A percentile compares a stretch with the other conserved stretches of the same genome.
Evolutionary conservation across 2,888 invertebrate species (phyloP).

Genomic region (Andrena haemorrhoa): DNA sequence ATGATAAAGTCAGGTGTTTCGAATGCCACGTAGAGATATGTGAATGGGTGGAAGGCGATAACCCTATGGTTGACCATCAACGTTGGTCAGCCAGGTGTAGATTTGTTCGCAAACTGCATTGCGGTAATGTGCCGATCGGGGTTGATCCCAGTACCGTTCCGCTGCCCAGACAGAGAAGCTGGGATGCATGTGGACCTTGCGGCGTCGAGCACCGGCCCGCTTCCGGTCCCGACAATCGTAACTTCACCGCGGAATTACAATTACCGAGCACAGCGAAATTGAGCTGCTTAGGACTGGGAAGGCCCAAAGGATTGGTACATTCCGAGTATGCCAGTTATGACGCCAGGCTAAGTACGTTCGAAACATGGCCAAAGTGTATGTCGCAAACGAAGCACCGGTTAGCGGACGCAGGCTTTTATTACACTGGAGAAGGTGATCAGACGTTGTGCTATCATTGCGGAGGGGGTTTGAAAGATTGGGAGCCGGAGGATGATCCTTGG

Average conservation of each 20-base stretch:
- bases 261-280: conserved; percentile 76
- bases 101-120: conserved; percentile 88
- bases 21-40: conserved; percentile 93
- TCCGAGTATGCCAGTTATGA: conserved; percentile 90
- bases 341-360: conserved; percentile 90
- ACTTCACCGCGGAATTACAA: conserved; percentile 65
- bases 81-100: conserved; percentile 93
- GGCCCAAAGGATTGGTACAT: conserved; percentile 87
- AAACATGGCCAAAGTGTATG: conserved; percentile 93
- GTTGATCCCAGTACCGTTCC: conserved; percentile 77
- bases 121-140: conserved; percentile 88
- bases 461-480: conserved; percentile 97
- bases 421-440: conserved; percentile 94
- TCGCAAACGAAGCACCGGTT: conserved; percentile 92
- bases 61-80: conserved; percentile 92
- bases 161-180: conserved; percentile 81
- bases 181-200: conserved; percentile 86
- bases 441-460: conserved; percentile 97
- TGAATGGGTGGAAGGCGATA: conserved; percentile 92
- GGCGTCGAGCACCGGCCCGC: conserved; percentile 82
- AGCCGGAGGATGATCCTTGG: conserved; percentile 96
- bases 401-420: conserved; percentile 96
- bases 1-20: conserved; percentile 92
- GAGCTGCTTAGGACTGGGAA: conserved; percentile 81
- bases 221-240: conserved; percentile 78